Base-by-base conservation (phyloP, 2,797 vertebrate species). In the Alfaro cultratus region DNA sequence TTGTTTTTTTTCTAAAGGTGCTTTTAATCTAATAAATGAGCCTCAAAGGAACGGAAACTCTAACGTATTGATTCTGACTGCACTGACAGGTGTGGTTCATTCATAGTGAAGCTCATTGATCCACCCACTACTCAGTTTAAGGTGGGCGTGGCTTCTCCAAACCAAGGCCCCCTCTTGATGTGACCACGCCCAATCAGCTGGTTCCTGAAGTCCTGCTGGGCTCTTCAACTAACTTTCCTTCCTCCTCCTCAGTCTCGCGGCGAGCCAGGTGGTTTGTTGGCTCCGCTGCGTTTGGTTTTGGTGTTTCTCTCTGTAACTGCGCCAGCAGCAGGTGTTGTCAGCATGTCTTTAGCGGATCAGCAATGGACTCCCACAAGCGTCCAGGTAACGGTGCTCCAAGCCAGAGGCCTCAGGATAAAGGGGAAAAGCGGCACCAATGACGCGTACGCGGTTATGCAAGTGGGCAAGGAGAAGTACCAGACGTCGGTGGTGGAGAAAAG, bases 401-500 rank as follows among this genome's bases (percentile, higher is more conserved):
- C 98, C 34, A 93, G 96, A 76, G 96, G 96, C 21, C 95, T 99
- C 73, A 88, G 97, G 91, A 93, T 92, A 15, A 99, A 99, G 87
- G 96, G 97, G 2, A 97, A 97, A 26, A 91, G 94, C 75, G 97
- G 97, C 80, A 97, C 97, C 45, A 98, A 98, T 92, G 98, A 99
- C 77, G 97, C 98, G 6, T 98, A 97, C 91, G 94, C 97, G 49
- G 89, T 97, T 89, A 97, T 99, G 95, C 97, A 98, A 86, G 95
- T 99, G 95, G 97, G 96, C 86, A 97, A 97, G 82, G 97, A 98
- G 67, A 97, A 97, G 95, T 98, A 95, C 88, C 96, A 96, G 92
- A 98, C 98, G 1, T 95, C 97, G 41, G 97, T 98, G 94, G 94
- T 92, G 55, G 97, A 99, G 95, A 98, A 97, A 88, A 95, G 95